phyloP scores from a whole-genome alignment of 1,140 invertebrate species.

The Cephus cinctus region DNA sequence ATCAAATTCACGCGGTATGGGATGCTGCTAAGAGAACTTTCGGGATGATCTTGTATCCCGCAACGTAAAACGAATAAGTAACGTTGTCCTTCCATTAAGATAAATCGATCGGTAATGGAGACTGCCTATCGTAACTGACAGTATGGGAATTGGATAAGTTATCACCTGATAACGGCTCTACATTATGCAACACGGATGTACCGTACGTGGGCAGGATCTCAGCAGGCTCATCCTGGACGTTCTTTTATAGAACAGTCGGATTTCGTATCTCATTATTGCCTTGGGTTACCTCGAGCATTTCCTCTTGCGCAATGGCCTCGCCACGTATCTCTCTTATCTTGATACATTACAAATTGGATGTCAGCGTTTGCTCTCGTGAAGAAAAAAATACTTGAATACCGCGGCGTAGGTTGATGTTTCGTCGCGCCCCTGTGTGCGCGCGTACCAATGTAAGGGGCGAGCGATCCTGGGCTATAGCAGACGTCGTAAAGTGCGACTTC shows the following conservation, averaged over 20 bases:
- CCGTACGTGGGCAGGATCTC: too few species aligned
- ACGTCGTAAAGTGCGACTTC: too few species aligned
- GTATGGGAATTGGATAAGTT: constrained; percentile 53
- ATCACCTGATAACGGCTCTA: constrained; percentile 38
- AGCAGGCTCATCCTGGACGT: too few species aligned
- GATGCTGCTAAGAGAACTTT: too few species aligned
- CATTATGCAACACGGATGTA: constrained; percentile 46
- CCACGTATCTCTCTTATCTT: constrained; percentile 23
- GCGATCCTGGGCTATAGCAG: too few species aligned
- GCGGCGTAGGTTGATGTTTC: too few species aligned
- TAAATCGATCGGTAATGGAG: constrained; percentile 51
- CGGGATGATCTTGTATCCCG: too few species aligned
- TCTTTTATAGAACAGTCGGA: constrained; percentile 32
- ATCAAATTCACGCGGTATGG: too few species aligned
- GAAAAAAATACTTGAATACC: too few species aligned
- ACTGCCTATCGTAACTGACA: constrained; percentile 52
- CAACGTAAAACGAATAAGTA: constrained; percentile 52
- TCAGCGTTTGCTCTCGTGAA: constrained; percentile 23
- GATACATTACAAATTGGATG: constrained; percentile 44
- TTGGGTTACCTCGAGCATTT: constrained; percentile 2
- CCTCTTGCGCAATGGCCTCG: constrained; percentile 8
- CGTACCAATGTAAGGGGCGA: too few species aligned
- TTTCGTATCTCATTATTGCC: constrained; percentile 42
- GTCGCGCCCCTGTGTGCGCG: too few species aligned
- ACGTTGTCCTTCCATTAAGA: constrained; percentile 52